These are phyloP conservation scores for Patella vulgata DNA, from an alignment of 1,140 invertebrate species.

Conservation along the genomic window DNA sequence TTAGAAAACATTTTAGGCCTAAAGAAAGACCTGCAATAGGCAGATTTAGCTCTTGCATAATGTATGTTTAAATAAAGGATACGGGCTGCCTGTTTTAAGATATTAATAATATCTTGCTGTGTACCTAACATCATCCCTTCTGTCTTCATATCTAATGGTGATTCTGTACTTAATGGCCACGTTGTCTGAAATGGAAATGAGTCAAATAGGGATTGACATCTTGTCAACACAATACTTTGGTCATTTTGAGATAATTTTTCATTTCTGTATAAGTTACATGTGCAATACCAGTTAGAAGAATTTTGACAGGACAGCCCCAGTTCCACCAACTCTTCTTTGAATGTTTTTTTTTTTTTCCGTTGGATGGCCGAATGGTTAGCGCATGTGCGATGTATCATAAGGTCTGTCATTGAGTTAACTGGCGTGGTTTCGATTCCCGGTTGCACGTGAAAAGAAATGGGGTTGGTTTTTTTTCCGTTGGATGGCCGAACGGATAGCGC, in stretches of 20 bases:
- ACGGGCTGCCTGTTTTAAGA: constrained; percentile 50
- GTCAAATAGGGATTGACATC: constrained; percentile 1
- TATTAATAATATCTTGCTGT: constrained; percentile 43
- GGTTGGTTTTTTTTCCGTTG: too few relatives aligned
- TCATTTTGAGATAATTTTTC: not conserved
- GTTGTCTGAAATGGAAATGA: constrained; percentile 47
- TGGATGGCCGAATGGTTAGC: too few relatives aligned
- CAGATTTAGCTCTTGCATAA: too few relatives aligned
- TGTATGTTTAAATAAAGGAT: too few relatives aligned
- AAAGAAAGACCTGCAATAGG: too few relatives aligned
- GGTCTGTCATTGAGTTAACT: too few relatives aligned
- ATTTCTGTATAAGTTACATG: not conserved
- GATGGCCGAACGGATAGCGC: too few relatives aligned
- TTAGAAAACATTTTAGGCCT: too few relatives aligned
- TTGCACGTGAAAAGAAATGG: too few relatives aligned
- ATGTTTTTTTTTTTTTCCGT: too few relatives aligned
- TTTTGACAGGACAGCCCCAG: not conserved
- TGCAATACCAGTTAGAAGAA: not conserved
- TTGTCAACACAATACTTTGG: not conserved
- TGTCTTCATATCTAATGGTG: constrained; percentile 40
- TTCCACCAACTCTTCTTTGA: not conserved
- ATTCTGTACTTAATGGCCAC: constrained; percentile 38
- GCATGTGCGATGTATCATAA: too few relatives aligned
- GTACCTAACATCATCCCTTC: constrained; percentile 40
- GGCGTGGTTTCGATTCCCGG: too few relatives aligned